Evolutionary conservation across 1,140 invertebrate species (phyloP).

Genomic region (Wasmannia auropunctata): DNA sequence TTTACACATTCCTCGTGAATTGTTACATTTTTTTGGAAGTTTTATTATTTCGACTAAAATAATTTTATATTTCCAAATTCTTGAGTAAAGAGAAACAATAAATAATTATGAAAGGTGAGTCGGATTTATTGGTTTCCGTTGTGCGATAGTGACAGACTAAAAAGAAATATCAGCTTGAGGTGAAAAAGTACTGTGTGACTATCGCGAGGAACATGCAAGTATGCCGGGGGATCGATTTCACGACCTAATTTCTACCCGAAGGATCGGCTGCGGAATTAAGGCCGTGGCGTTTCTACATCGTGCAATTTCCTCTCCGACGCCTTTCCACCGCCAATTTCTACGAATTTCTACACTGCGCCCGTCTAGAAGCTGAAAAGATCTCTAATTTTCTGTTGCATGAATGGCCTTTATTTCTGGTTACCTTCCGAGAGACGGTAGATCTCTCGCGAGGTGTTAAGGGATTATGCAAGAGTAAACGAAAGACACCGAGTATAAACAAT

Average conservation of each 20-base stretch:
- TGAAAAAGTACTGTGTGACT: neutral
- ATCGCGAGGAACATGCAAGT: neutral
- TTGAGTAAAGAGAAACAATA: neutral
- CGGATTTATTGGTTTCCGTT: neutral
- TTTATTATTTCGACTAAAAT: neutral
- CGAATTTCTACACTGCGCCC: neutral
- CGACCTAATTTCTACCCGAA: conserved; percentile 23
- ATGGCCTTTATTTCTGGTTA: conserved; percentile 30
- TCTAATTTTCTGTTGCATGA: conserved; percentile 25
- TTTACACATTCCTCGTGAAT: neutral
- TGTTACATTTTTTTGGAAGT: neutral
- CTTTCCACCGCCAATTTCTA: conserved; percentile 5
- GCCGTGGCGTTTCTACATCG: conserved; percentile 10
- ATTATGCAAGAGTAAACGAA: conserved; percentile 45
- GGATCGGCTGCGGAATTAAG: conserved; percentile 23
- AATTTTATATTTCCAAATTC: neutral
- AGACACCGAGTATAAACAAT: conserved; percentile 26
- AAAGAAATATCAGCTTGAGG: neutral
- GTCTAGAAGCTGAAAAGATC: neutral
- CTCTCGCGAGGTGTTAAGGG: conserved; percentile 18
- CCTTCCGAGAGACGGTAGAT: neutral
- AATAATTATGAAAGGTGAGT: neutral
- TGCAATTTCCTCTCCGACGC: conserved; percentile 26
- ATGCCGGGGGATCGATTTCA: conserved; percentile 16
- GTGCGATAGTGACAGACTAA: neutral